Evolutionary conservation across 2,888 invertebrate species (phyloP).

Genomic region (Chorisops tibialis): DNA sequence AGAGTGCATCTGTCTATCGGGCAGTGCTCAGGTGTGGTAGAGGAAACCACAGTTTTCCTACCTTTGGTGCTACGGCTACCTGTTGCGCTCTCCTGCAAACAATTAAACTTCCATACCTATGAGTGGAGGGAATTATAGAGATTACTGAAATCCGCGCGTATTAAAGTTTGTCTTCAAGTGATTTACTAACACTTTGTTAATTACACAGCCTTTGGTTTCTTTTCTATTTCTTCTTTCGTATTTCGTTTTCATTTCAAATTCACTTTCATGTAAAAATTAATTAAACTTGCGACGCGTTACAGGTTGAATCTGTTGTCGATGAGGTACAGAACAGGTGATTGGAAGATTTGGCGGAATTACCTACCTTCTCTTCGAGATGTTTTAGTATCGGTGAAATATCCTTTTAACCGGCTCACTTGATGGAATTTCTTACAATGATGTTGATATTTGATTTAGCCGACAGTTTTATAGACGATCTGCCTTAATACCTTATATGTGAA

Average conservation of each 20-base stretch:
- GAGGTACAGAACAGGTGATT: background rate
- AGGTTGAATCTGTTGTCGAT: background rate
- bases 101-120: background rate
- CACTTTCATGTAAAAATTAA: slow-evolving; percentile 4
- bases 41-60: slow-evolving; percentile 8
- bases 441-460: background rate
- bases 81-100: background rate
- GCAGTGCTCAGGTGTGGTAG: background rate
- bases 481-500: background rate
- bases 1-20: too few relatives aligned
- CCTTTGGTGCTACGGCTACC: background rate
- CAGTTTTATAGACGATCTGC: slow-evolving; percentile 9
- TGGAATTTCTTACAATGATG: slow-evolving; percentile 19
- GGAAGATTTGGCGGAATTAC: background rate
- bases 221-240: background rate
- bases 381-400: background rate
- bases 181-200: slow-evolving; percentile 14
- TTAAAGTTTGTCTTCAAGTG: slow-evolving; percentile 6
- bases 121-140: slow-evolving; percentile 3
- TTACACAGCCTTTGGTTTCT: background rate
- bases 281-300: background rate
- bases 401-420: slow-evolving; percentile 15
- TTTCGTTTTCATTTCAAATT: slow-evolving; percentile 11
- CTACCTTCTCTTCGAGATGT: slow-evolving; percentile 3
- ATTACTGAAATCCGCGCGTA: background rate